Evolutionary conservation across 2,888 invertebrate genomes (phyloP), one percentile per base, ranked within the genome.

Genomic region (Pyralis farinalis): DNA sequence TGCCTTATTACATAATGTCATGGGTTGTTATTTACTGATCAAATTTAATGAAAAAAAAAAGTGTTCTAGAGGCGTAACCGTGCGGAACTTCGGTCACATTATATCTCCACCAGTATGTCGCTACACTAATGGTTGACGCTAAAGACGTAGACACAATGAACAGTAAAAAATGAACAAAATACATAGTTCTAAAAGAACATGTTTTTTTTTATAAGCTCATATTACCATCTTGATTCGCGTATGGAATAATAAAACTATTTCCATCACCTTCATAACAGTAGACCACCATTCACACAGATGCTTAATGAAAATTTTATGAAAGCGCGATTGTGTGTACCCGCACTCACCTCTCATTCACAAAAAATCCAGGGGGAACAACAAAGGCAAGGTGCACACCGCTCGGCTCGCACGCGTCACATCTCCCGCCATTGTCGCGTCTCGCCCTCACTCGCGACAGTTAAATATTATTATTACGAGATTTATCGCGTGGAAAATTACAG

Each of bases 401-500:
- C 33, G 42, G 31, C 39, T 57, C 72, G 78, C 68, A 72, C 80
- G 79, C 77, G 77, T 69, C 78, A 70, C 63, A 69, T 69, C 72
- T 71, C 69, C 51, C 54, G 50, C 62, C 59, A 63, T 74, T 61
- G 51, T 16, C 16, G 4, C 33, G 25, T 49, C 45, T 55, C 63
- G 52, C 60, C 72, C 69, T 69, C 65, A 44, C 62, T 58, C 64
- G 53, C 56, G 67, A 51, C 59, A 59, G 63, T 75, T 71, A 78
- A 83, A 77, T 85, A 86, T 85, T 86, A 85, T 87, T 86, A 85
- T 87, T 84, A 75, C 51, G 66, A 74, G 84, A 86, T 86, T 86
- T 86, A 88, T 86, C 82, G 85, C 83, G 75, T 67, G 82, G 86
- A 88, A 88, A 88, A 88, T 88, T 87, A 79, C 75, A 85, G 70